Conservation (phyloP, 2,888 invertebrate species). For the Ochropleura plecta region DNA sequence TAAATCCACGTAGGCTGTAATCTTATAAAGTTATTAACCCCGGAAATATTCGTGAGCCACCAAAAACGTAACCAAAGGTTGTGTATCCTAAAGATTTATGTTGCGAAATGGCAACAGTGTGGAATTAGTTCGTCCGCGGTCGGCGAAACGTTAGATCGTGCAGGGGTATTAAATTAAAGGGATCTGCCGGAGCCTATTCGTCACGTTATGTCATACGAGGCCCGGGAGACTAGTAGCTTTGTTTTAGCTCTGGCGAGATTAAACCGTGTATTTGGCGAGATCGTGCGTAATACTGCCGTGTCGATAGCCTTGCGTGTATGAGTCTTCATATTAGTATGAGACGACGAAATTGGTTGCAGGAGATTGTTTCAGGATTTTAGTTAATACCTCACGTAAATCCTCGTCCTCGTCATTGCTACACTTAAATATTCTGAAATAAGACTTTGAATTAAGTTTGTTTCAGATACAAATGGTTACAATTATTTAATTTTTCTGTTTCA, state of each 20-base stretch:
- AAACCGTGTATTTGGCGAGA: conserved; percentile 66
- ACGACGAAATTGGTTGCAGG: conserved; percentile 27
- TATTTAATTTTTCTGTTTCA: conserved; percentile 10
- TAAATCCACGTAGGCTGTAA: conserved; percentile 36
- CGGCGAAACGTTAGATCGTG: conserved; percentile 55
- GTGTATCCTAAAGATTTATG: conserved; percentile 62
- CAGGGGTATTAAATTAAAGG: conserved; percentile 73
- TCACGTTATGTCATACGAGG: conserved; percentile 75
- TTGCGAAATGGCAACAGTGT: conserved; percentile 58
- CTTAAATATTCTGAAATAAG: not conserved
- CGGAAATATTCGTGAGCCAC: conserved; percentile 53
- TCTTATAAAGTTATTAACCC: conserved; percentile 43
- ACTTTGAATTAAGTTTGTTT: conserved; percentile 1
- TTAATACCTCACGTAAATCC: not conserved
- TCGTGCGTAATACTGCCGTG: conserved; percentile 46
- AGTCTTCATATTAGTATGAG: conserved; percentile 49
- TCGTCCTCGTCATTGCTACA: not conserved
- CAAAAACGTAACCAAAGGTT: conserved; percentile 56
- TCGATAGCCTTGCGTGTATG: conserved; percentile 38
- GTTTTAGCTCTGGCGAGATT: conserved; percentile 72
- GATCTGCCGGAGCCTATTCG: conserved; percentile 72
- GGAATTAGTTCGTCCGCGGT: conserved; percentile 63
- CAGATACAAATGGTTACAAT: not conserved
- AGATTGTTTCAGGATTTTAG: conserved; percentile 18
- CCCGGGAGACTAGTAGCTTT: conserved; percentile 75